phyloP scores from a whole-genome alignment of 2,797 vertebrate genomes.

The Semotilus atromaculatus region DNA sequence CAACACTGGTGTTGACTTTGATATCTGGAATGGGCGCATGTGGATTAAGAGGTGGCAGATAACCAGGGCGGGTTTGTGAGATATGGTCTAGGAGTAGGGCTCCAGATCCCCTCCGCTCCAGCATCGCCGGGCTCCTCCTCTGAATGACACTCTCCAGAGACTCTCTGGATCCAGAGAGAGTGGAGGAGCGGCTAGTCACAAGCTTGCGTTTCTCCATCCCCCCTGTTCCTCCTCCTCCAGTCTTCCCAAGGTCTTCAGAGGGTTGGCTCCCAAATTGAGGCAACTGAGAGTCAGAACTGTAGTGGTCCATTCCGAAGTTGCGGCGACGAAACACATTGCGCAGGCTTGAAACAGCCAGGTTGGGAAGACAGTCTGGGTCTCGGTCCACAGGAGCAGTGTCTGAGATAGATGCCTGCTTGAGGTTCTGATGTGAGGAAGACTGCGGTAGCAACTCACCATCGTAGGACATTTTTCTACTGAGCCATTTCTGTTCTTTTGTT shows the following conservation, averaged over 20 bases:
- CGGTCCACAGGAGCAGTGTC: slow-evolving; percentile 66
- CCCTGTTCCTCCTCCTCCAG: slow-evolving; percentile 21
- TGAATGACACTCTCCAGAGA: slow-evolving; percentile 74
- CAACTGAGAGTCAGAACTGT: slow-evolving; percentile 88
- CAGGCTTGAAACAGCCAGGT: slow-evolving; percentile 81
- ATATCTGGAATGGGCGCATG: slow-evolving; percentile 78
- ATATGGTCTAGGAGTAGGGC: slow-evolving; percentile 79
- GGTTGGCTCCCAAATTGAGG: slow-evolving; percentile 66
- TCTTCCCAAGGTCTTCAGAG: slow-evolving; percentile 60
- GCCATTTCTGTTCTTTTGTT: slow-evolving; percentile 56
- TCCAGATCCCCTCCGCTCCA: slow-evolving; percentile 82
- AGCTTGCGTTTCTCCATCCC: slow-evolving; percentile 79
- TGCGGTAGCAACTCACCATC: slow-evolving; percentile 81
- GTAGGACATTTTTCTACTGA: slow-evolving; percentile 82
- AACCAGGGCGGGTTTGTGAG: slow-evolving; percentile 80
- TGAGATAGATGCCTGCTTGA: slow-evolving; percentile 64
- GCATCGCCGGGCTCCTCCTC: slow-evolving; percentile 70
- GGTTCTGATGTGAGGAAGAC: slow-evolving; percentile 76
- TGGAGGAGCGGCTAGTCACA: slow-evolving; percentile 73
- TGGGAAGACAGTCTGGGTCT: slow-evolving; percentile 74
- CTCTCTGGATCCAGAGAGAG: slow-evolving; percentile 79
- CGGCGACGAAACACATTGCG: slow-evolving; percentile 80
- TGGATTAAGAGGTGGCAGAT: slow-evolving; percentile 87
- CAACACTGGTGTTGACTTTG: slow-evolving; percentile 65
- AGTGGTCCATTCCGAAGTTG: slow-evolving; percentile 83